Evolutionary conservation across 1,140 invertebrate genomes (phyloP).

Genomic region (Rhagoletis pomonella): DNA sequence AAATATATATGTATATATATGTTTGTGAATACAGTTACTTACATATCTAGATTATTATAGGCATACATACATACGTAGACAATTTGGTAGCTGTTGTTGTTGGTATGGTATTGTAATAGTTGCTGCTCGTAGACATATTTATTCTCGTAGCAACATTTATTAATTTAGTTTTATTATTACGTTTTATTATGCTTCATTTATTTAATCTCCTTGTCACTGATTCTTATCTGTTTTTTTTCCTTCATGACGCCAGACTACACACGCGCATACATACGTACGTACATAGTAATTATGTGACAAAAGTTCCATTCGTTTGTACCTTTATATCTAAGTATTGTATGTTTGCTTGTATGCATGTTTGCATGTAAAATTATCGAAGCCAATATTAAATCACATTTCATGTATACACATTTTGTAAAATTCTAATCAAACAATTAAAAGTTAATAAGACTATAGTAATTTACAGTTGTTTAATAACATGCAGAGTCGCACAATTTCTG

Average conservation of each 20-base stretch:
- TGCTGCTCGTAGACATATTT: constrained; percentile 7
- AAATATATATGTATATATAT: constrained; percentile 27
- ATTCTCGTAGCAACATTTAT: not conserved
- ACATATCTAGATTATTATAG: constrained; percentile 22
- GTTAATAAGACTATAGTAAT: constrained; percentile 14
- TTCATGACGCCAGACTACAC: too few relatives aligned
- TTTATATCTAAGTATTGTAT: constrained; percentile 33
- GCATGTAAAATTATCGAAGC: constrained; percentile 30
- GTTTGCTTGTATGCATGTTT: not conserved
- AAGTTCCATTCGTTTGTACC: constrained; percentile 25
- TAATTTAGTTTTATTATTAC: too few relatives aligned
- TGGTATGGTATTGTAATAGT: constrained; percentile 5
- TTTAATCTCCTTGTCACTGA: too few relatives aligned
- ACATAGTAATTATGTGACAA: constrained; percentile 6
- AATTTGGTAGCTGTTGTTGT: constrained; percentile 27
- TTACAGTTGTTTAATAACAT: constrained; percentile 34
- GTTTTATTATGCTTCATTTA: too few relatives aligned
- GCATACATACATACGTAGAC: constrained; percentile 15
- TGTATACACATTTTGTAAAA: constrained; percentile 45
- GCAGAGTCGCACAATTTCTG: not conserved
- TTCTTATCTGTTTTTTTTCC: too few relatives aligned
- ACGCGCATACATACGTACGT: not conserved
- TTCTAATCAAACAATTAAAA: constrained; percentile 50
- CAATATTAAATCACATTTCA: constrained; percentile 48
- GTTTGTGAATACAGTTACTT: constrained; percentile 3